phyloP scores from a whole-genome alignment of 2,888 invertebrate species.

The Cheilosia vernalis region DNA sequence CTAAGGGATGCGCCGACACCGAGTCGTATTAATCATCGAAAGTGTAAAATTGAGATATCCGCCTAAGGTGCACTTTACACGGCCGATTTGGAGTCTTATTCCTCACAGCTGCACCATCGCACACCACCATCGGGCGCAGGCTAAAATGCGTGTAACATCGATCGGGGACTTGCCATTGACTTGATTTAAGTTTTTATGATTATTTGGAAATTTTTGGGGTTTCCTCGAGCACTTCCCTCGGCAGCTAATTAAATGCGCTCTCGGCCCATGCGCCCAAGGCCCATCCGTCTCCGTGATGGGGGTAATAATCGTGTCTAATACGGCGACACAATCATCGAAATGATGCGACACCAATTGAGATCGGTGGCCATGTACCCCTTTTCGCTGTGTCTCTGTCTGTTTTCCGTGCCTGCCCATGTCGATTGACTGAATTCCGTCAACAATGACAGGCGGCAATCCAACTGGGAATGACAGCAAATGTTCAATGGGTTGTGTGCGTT shows the following conservation, averaged over 20 bases:
- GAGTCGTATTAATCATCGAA: constrained; percentile 74
- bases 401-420: constrained; percentile 24
- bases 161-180: constrained; percentile 23
- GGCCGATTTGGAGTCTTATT: constrained; percentile 82
- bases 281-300: constrained; percentile 71
- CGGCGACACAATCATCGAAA: constrained; percentile 72
- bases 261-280: constrained; percentile 65
- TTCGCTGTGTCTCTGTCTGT: neutral
- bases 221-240: constrained; percentile 59
- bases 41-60: constrained; percentile 70
- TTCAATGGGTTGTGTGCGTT: constrained; percentile 51
- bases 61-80: constrained; percentile 80
- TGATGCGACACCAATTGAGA: constrained; percentile 66
- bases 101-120: constrained; percentile 80
- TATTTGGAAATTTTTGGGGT: constrained; percentile 43
- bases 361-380: constrained; percentile 35
- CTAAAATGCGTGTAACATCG: constrained; percentile 1
- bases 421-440: constrained; percentile 75
- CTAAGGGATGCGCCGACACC: constrained; percentile 34
- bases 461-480: constrained; percentile 37
- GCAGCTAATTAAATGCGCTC: constrained; percentile 71
- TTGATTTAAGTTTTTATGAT: constrained; percentile 58
- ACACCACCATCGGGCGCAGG: constrained; percentile 2
- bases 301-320: constrained; percentile 74
- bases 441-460: constrained; percentile 62